Base-by-base conservation (phyloP, 23 tunicate genomes). In the Ascidia mentula region DNA sequence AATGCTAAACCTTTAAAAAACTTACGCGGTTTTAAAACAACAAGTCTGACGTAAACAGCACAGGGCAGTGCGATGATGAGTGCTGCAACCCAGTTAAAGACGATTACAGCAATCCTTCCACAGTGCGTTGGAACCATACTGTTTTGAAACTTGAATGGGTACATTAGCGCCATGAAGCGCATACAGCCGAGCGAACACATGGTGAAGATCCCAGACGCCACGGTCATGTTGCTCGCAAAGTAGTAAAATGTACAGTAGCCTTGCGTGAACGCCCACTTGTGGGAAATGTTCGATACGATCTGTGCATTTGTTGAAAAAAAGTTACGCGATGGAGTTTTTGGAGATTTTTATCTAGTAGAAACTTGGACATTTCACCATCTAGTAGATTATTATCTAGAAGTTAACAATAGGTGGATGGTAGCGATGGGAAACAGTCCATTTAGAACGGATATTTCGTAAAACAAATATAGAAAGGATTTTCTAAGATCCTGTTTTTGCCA, bases 161-260 rank as follows among this genome's bases (percentile, higher is more conserved):
- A 72, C 77, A 72, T 84, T 40, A 91, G 40, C 0, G 90, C 97
- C 81, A 86, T 36, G 53, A 86, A 91, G 20, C 97, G 77, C 86
- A 91, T 86, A 73, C 84, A 61, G 6, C 90, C 97, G 0, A 91
- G 81, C 1, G 97, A 79, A 72, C 97, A 91, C 70, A 91, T 91
- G 24, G 97, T 91, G 76, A 80, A 91, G 36, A 91, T 86, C 18
- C 90, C 61, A 0, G 77, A 86, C 0, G 82, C 74, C 97, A 91
- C 81, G 9, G 97, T 46, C 8, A 59, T 59, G n/a, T 39, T 82
- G 61, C 59, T 81, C 46, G 86, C 20, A 71, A 72, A 91, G 39
- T 84, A 87, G 46, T 86, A 38, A 40, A 59, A 46, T 5, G 87
- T 77, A 40, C 97, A 91, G 73, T 85, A 53, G 4, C 28, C 65